Evolutionary conservation across 2,113 vertebrate genomes (phyloP).

Genomic region (Mustelus asterias): DNA sequence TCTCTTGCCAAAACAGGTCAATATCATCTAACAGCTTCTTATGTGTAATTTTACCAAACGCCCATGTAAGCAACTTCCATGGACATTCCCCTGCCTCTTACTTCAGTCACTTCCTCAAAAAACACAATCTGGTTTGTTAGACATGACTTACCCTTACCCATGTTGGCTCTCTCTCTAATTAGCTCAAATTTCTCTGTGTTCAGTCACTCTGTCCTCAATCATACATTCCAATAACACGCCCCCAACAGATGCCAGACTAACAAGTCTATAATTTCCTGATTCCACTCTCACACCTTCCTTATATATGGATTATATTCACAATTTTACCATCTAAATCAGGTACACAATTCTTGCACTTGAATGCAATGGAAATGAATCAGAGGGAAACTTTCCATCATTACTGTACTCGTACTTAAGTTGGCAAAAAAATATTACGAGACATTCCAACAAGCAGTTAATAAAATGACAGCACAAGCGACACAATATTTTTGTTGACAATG

Average conservation of each 20-base stretch:
- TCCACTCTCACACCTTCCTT: neutral
- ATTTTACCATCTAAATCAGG: neutral
- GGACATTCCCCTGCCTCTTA: neutral
- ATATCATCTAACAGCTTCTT: neutral
- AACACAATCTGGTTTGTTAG: neutral
- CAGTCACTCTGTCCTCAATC: neutral
- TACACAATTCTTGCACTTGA: neutral
- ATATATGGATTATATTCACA: neutral
- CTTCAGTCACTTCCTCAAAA: neutral
- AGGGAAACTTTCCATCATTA: neutral
- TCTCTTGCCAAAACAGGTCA: neutral
- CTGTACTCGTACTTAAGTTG: neutral
- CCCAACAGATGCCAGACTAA: neutral
- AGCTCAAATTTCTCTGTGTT: neutral
- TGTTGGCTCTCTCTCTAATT: neutral
- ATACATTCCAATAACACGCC: neutral
- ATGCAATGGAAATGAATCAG: neutral
- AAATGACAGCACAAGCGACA: neutral
- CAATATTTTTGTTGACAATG: neutral
- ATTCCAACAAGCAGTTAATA: neutral
- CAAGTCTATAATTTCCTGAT: neutral
- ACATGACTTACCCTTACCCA: neutral
- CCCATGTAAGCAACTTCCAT: neutral
- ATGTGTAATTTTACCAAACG: neutral
- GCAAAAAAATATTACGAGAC: neutral